Evolutionary conservation across 1,140 invertebrate species (phyloP), one percentile per base, ranked within the genome.

Genomic region (Stenopsyche tienmushanensis): DNA sequence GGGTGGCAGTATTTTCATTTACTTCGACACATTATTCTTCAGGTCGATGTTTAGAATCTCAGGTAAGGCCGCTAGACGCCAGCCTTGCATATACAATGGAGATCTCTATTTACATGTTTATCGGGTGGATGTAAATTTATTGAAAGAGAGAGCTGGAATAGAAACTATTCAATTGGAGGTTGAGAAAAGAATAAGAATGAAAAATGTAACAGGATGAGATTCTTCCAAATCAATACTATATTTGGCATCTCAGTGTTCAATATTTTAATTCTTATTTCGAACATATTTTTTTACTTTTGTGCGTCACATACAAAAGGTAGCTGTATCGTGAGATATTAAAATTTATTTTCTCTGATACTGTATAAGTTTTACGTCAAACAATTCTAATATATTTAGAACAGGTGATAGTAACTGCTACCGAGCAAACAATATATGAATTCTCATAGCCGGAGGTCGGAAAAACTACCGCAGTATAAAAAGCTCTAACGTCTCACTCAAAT

Each of bases 21-120:
- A 42, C 18, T 49, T 49, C 5, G 20, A 45, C 41, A n/a, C n/a
- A 45, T 41, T 49, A 60, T 60, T 60, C 29, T 59, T 24, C 13
- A 13, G 13, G 13, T 34, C 29, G 29, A 34, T 13, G 29, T n/a
- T n/a, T n/a, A n/a, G n/a, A n/a, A 10, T 13, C 25, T 23, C 52
- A 44, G 23, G 34, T 47, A 44, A 49, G 17, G 10, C 52, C 21
- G 24, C 52, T 26, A 17, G 26, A 18, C 29, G 21, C 23, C 53
- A 21, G 47, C n/a, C 15, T 39, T 47, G 50, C 41, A 59, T 59
- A 47, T 20, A 47, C 57, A 60, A 60, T 60, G 24, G 54, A 52
- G 42, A 41, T 20, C 52, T 24, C 60, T 63, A 67, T 67, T 67
- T 67, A 59, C 62, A 67, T 67, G 66, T 64, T 67, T 67, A 67